A percentile compares a stretch with the other conserved stretches of the same genome.
phyloP scores from a whole-genome alignment of 2,113 vertebrate genomes.

The Papio anubis region DNA sequence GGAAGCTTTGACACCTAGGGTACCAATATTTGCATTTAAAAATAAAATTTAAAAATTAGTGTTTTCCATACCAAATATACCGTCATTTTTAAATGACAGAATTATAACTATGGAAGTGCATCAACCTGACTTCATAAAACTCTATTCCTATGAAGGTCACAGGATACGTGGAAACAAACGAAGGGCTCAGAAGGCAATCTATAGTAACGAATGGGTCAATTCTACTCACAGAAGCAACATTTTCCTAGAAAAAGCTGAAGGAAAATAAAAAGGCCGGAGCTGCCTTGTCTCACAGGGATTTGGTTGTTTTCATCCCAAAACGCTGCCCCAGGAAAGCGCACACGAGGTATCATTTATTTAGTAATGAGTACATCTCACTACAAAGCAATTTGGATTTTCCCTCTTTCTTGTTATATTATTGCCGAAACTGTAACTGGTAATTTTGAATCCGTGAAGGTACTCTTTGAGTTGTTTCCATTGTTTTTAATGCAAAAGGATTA shows the following conservation, averaged over 20 bases:
- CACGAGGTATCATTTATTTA: background rate
- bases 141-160: background rate
- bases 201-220: background rate
- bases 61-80: background rate
- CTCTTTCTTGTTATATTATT: background rate
- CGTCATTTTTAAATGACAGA: background rate
- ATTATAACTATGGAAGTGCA: background rate
- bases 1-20: background rate
- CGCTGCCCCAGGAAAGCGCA: background rate
- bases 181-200: background rate
- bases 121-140: background rate
- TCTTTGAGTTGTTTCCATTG: background rate
- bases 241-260: conserved; percentile 38
- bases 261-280: background rate
- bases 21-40: background rate
- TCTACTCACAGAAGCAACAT: background rate
- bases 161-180: background rate
- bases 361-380: background rate
- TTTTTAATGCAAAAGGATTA: background rate
- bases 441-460: background rate
- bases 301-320: background rate
- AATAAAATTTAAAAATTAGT: background rate
- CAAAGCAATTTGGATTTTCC: background rate
- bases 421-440: background rate
- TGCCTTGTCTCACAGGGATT: background rate